Percentiles rank a stretch among this genome's conserved stretches.
Conservation (phyloP, 2,797 vertebrate species). For the Acrossocheilus wenchowensis region DNA sequence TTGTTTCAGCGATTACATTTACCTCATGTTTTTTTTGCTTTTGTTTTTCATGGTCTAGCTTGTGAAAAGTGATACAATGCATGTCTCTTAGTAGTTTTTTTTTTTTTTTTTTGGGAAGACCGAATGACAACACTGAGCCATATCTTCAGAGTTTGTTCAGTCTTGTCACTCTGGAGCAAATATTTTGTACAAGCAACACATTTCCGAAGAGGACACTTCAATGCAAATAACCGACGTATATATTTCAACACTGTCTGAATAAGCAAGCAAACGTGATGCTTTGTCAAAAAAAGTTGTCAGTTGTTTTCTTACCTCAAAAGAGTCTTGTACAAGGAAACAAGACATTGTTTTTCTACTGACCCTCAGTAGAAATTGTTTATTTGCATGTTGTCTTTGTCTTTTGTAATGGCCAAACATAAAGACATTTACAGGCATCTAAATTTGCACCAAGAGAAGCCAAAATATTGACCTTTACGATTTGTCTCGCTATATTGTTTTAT, state of each 20-base stretch:
- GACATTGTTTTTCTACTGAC: conserved; percentile 7
- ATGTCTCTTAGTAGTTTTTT: conserved; percentile 45
- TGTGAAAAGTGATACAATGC: conserved; percentile 55
- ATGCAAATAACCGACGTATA: conserved; percentile 24
- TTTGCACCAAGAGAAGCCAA: conserved; percentile 61
- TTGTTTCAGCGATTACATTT: conserved; percentile 42
- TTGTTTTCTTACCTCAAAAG: conserved; percentile 51
- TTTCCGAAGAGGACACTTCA: conserved; percentile 26
- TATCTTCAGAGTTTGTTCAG: conserved; percentile 51
- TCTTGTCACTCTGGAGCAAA: conserved; percentile 38
- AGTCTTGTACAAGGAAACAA: conserved; percentile 32
- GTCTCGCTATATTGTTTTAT: conserved; percentile 62
- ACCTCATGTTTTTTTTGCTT: conserved; percentile 52
- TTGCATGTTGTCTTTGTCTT: conserved; percentile 60
- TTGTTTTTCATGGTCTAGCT: conserved; percentile 48
- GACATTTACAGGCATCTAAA: conserved; percentile 53
- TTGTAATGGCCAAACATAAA: conserved; percentile 51
- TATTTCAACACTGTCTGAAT: conserved; percentile 33
- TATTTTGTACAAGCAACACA: conserved; percentile 44
- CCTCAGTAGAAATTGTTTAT: conserved; percentile 50
- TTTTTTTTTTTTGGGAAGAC: conserved; percentile 31
- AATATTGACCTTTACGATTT: conserved; percentile 45
- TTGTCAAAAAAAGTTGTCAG: conserved; percentile 20
- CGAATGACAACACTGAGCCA: conserved; percentile 56
- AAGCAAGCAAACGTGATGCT: conserved; percentile 39